Evolutionary conservation across 2,888 invertebrate genomes (phyloP).

Genomic region (Sclerodermus sp.): DNA sequence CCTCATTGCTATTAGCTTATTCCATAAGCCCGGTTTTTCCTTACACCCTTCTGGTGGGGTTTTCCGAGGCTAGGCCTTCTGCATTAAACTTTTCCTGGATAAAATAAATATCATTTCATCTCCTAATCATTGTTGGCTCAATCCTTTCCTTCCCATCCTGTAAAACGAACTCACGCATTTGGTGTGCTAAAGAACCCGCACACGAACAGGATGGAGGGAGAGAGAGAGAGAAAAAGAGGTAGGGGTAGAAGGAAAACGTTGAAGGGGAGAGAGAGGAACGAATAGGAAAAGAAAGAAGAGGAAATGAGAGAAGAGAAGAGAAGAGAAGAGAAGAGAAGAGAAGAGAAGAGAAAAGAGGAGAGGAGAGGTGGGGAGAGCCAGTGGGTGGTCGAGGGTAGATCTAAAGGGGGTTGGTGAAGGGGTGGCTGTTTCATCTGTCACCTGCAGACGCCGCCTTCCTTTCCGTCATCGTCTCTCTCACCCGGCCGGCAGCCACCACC

Average conservation of each 20-base stretch:
- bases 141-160: no score
- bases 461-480: conserved; percentile 56
- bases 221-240: conserved; percentile 10
- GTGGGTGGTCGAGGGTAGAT: conserved; percentile 19
- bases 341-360: conserved; percentile 9
- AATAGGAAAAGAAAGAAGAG: conserved; percentile 22
- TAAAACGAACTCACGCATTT: no score
- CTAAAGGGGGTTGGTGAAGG: conserved; percentile 10
- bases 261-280: conserved; percentile 11
- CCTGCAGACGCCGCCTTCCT: conserved; percentile 59
- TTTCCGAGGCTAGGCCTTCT: no score
- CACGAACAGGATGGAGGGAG: conserved; percentile 12
- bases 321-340: conserved; percentile 15
- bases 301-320: conserved; percentile 11
- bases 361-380: conserved; percentile 20
- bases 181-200: no score
- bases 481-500: conserved; percentile 31
- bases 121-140: no score
- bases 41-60: no score
- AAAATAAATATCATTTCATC: no score
- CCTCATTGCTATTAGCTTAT: no score
- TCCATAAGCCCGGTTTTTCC: no score
- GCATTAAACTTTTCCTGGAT: no score
- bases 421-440: conserved; percentile 56
- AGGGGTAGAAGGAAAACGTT: neutral